Conservation (phyloP, 2,113 vertebrate species). For the Festucalex cinctus region DNA sequence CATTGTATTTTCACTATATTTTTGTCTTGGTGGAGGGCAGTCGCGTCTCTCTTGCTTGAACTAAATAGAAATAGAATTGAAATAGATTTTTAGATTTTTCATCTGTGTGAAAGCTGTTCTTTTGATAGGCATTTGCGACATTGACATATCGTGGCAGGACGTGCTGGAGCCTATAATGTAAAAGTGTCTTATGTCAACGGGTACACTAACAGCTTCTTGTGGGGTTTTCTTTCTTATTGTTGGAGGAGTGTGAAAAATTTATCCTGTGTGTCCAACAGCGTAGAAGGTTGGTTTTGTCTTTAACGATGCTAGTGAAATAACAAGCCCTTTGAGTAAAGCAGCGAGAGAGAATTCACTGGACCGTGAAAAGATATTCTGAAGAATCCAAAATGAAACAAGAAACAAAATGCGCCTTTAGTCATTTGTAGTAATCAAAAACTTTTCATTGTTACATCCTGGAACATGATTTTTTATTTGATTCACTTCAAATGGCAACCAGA, state of each 20-base stretch:
- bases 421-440: neutral
- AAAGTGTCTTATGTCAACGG: too few relatives aligned
- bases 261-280: neutral
- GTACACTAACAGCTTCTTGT: neutral
- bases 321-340: neutral
- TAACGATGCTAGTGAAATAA: neutral
- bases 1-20: too few relatives aligned
- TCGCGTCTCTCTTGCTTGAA: too few relatives aligned
- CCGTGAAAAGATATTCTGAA: neutral
- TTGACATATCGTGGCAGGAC: too few relatives aligned
- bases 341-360: neutral
- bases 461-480: slow-evolving; percentile 12
- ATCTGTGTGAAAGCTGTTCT: too few relatives aligned
- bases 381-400: slow-evolving; percentile 1
- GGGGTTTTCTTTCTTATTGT: neutral
- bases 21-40: too few relatives aligned
- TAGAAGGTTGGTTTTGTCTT: neutral
- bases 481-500: slow-evolving; percentile 30
- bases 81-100: too few relatives aligned
- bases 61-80: too few relatives aligned
- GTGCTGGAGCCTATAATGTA: too few relatives aligned
- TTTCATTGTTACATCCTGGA: slow-evolving; percentile 1
- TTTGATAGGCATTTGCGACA: too few relatives aligned
- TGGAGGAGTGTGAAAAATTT: neutral
- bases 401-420: neutral